phyloP scores from a whole-genome alignment of 30 jellyfish, hydroid and myxozoan species.

The Aurelia coerulea region DNA sequence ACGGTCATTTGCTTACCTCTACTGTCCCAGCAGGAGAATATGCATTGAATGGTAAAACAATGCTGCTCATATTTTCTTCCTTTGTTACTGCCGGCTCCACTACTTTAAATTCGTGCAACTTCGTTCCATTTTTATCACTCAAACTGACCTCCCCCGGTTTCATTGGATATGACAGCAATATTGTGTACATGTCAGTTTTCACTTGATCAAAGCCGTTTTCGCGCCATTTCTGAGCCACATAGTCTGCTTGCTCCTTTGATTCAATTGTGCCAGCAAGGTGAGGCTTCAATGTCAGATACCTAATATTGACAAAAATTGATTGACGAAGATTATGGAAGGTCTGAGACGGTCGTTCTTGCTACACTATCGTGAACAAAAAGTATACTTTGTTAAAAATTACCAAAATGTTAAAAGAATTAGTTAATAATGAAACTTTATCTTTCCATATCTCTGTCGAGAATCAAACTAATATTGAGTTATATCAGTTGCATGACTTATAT shows the following conservation, averaged over 20 bases:
- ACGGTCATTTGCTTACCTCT: constrained; percentile 20
- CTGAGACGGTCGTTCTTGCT: no score
- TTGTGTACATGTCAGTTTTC: constrained; percentile 57
- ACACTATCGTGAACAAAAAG: no score
- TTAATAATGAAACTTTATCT: no score
- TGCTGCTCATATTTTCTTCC: constrained; percentile 40
- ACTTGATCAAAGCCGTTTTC: constrained; percentile 79
- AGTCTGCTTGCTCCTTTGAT: constrained; percentile 65
- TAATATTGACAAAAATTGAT: not conserved
- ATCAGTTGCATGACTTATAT: no score
- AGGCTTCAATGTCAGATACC: constrained; percentile 65
- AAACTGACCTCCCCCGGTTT: constrained; percentile 67
- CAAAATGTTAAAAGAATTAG: no score
- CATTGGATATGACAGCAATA: constrained; percentile 75
- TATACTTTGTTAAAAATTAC: no score
- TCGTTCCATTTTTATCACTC: constrained; percentile 13
- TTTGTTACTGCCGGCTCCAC: constrained; percentile 39
- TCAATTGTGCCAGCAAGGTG: constrained; percentile 81
- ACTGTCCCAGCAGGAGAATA: constrained; percentile 64
- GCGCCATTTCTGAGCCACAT: constrained; percentile 55
- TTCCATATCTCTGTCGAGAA: no score
- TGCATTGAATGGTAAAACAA: constrained; percentile 76
- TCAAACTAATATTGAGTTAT: no score
- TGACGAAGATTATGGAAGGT: no score
- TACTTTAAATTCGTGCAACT: constrained; percentile 18